Percentiles rank a stretch among this genome's conserved stretches.
Conservation (phyloP, 2,797 vertebrate species). For the Acropternis orthonyx region DNA sequence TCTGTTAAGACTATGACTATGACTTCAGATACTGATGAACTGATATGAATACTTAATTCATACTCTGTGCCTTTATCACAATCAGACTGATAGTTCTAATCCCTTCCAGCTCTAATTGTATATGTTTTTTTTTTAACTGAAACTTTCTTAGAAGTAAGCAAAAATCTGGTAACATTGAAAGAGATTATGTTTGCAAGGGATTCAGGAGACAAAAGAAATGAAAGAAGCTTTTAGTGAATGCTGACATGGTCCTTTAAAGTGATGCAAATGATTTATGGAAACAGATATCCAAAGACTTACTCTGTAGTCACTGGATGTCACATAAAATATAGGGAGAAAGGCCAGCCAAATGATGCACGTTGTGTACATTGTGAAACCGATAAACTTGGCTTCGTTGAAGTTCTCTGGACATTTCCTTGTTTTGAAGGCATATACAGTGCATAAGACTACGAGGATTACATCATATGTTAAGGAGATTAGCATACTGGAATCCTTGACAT, state of each 20-base stretch:
- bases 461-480: slow-evolving; percentile 94
- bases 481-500: slow-evolving; percentile 97
- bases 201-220: not conserved
- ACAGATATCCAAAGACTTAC: slow-evolving; percentile 78
- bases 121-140: not conserved
- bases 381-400: slow-evolving; percentile 99
- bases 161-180: not conserved
- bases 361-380: slow-evolving; percentile 99
- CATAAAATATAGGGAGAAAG: slow-evolving; percentile 98
- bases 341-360: slow-evolving; percentile 99
- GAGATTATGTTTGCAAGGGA: not conserved
- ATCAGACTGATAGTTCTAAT: not conserved
- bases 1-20: not conserved
- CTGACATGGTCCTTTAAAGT: not conserved
- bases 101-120: not conserved
- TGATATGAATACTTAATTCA: not conserved
- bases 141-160: not conserved
- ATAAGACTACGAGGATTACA: slow-evolving; percentile 94
- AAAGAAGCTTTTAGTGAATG: not conserved
- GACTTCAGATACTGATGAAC: not conserved
- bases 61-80: not conserved
- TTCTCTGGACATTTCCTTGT: slow-evolving; percentile 99
- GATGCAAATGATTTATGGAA: not conserved
- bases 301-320: slow-evolving; percentile 99
- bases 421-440: slow-evolving; percentile 99